Base-by-base conservation (phyloP, 2,888 invertebrate genomes). In the Epistrophella euchroma region DNA sequence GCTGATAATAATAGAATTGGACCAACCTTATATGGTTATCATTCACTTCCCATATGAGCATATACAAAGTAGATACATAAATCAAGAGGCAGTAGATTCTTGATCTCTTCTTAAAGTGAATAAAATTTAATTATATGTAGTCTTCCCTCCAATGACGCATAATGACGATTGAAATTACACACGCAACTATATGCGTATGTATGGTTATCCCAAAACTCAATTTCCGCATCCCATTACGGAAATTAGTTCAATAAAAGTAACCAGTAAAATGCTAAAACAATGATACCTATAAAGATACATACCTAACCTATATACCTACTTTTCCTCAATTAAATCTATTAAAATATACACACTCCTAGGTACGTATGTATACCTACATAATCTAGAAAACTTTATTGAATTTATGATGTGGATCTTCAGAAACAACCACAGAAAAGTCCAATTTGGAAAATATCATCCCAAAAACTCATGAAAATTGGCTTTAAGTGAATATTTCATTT, bases 221-320 rank as follows among this genome's bases (percentile, higher is more conserved):
- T 47, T 47, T 47, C 47, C 66, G 47, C 4, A 32, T 35, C 5
- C 28, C 15, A 47, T 66, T 66, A 47, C 17, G 15, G 19, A 47
- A 47, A 66, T 40, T 60, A 40, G 40, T 22, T 58, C 37, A 58
- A 40, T 66, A 66, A 66, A 66, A 19, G 32, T 35, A 35, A 43
- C 66, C 47, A 47, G 19, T 32, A 47, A 47, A 64, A 32, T 64
- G 35, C 6, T 66, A 15, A 66, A 35, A 66, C 66, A 66, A 66
- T 35, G 32, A 66, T 66, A 66, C 19, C 45, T 13, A 22, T 32
- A 32, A 3, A 19, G 0, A 17, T 25, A 19, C 11, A 6, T 11
- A 56, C 3, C 2, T n/a, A 15, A 4, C 10, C 35, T 11, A 11
- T 13, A 37, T 4, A 2, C 17, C 4, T 11, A 22, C 19, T 15